Conservation (phyloP, 64 coral and sea anemone species). For the Acropora tenuis region DNA sequence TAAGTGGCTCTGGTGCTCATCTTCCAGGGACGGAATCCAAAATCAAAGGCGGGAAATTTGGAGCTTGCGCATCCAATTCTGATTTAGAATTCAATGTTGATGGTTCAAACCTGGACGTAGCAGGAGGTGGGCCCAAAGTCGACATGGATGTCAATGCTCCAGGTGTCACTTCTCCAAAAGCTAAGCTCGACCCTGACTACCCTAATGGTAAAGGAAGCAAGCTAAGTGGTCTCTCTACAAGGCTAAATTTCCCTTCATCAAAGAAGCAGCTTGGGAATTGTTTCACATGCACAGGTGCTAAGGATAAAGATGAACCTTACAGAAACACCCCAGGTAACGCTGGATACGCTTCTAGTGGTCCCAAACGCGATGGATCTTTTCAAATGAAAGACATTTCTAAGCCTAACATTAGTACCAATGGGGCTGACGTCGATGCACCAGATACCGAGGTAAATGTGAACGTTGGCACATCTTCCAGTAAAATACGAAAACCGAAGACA, state of each 20-base stretch:
- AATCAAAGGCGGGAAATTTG: not conserved
- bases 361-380: not conserved
- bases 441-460: not conserved
- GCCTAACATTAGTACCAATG: not conserved
- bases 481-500: not conserved
- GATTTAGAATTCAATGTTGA: not conserved
- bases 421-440: not conserved
- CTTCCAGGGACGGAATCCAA: not conserved
- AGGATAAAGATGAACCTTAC: conserved; percentile 24
- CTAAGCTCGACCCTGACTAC: not conserved
- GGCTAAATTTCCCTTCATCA: conserved; percentile 1
- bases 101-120: not conserved
- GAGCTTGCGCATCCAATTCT: not conserved
- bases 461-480: not conserved
- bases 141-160: not conserved
- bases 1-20: not conserved
- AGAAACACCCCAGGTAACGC: not conserved
- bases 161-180: not conserved
- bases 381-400: conserved; percentile 10
- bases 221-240: not conserved
- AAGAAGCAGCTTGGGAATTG: conserved; percentile 16
- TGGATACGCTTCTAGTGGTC: not conserved
- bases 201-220: not conserved
- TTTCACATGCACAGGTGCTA: not conserved
- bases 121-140: not conserved